Evolutionary conservation across 2,113 vertebrate species (phyloP).

Genomic region (Poecilia latipinna): DNA sequence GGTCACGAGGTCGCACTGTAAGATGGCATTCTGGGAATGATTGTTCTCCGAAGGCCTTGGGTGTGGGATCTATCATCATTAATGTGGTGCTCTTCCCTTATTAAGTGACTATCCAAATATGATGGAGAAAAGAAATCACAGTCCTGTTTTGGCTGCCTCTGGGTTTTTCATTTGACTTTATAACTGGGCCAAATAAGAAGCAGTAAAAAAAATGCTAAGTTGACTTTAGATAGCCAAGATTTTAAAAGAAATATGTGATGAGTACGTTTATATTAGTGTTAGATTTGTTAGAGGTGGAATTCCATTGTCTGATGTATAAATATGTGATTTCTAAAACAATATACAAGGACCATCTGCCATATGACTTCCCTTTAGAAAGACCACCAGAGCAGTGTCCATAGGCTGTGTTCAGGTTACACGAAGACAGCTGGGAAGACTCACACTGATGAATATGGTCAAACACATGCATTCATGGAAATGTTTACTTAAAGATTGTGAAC

Average conservation of each 20-base stretch:
- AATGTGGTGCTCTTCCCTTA: slow-evolving; percentile 88
- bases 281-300: slow-evolving; percentile 3
- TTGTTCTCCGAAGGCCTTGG: slow-evolving; percentile 87
- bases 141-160: slow-evolving; percentile 81
- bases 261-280: slow-evolving; percentile 1
- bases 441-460: slow-evolving; percentile 65
- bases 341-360: slow-evolving; percentile 37
- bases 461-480: slow-evolving; percentile 63
- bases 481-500: slow-evolving; percentile 76
- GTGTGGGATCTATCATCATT: slow-evolving; percentile 97
- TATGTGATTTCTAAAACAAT: slow-evolving; percentile 40
- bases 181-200: slow-evolving; percentile 89
- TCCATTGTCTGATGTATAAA: slow-evolving; percentile 22
- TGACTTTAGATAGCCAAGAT: slow-evolving; percentile 78
- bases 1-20: slow-evolving; percentile 91
- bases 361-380: slow-evolving; percentile 29
- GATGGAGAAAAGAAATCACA: slow-evolving; percentile 83
- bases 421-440: slow-evolving; percentile 70
- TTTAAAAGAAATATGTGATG: slow-evolving; percentile 29
- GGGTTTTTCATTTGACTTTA: slow-evolving; percentile 88
- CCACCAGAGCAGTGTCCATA: slow-evolving; percentile 33
- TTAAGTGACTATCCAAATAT: slow-evolving; percentile 87
- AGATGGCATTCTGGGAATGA: slow-evolving; percentile 93
- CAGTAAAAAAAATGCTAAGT: slow-evolving; percentile 80
- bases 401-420: slow-evolving; percentile 30